Base-by-base conservation (phyloP, 2,113 vertebrate genomes). In the Ptilonorhynchus violaceus region DNA sequence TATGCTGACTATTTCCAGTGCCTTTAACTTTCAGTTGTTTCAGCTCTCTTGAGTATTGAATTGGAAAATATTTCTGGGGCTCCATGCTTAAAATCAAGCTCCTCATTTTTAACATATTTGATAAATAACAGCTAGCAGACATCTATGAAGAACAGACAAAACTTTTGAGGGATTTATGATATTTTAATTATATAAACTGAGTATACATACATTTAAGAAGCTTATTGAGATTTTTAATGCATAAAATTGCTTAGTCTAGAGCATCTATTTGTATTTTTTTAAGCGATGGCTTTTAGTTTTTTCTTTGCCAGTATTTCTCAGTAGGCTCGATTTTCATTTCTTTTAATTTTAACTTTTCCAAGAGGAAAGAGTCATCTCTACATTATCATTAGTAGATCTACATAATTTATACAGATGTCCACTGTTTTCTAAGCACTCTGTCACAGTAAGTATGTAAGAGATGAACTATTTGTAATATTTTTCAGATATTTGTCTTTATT, bases 281-380 rank as follows among this genome's bases (percentile, higher is more conserved):
- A 42, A 28, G 8, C 35, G 18, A 56, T 1, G 0, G 0, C 3
- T 53, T 81, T 41, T 28, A 56, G 5, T 2, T 41, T 66, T 78
- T 80, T 13, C 7, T 63, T 72, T 82, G 24, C 6, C 15, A 37
- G 3, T 63, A 4, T 62, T 85, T 89, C 42, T 63, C 41, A 50
- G 3, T 31, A 37, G 27, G 4, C 0, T 12, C 60, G 19, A n/a
- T 31, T 35, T 15, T 58, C 22, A 67, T 55, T 5, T 44, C 60
- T 67, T 20, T 20, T 23, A 4, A 2, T 35, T 81, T 82, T 23
- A n/a, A 53, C 2, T 46, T 90, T 56, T 90, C 10, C 35, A 72
- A 50, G 27, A 64, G 9, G 47, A 82, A 68, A 39, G 19, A 44
- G 23, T 50, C 31, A 74, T 14, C 25, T 69, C n/a, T 64, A n/a